Conservation (phyloP, 2,113 vertebrate genomes). For the Rafetus swinhoei region DNA sequence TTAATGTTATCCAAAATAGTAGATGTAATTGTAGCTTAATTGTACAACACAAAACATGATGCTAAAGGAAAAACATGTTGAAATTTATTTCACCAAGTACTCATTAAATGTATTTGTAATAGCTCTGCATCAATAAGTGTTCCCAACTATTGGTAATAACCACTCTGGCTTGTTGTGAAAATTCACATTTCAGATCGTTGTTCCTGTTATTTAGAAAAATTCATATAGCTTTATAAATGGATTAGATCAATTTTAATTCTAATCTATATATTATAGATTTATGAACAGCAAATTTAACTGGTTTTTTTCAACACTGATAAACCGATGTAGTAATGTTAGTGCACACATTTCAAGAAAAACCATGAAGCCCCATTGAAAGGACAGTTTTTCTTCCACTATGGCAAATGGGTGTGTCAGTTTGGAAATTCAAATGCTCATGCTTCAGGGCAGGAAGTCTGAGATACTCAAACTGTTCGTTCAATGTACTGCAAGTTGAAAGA, state of each 20-base stretch:
- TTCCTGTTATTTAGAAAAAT: constrained; percentile 76
- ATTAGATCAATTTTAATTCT: constrained; percentile 80
- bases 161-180: constrained; percentile 76
- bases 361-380: constrained; percentile 59
- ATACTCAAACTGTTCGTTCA: constrained; percentile 15
- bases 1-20: constrained; percentile 86
- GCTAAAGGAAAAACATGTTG: constrained; percentile 73
- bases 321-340: constrained; percentile 66
- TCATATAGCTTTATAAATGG: constrained; percentile 79
- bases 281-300: constrained; percentile 78
- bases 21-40: constrained; percentile 82
- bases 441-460: constrained; percentile 6
- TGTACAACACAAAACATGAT: constrained; percentile 85
- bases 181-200: constrained; percentile 73
- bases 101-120: constrained; percentile 71
- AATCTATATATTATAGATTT: constrained; percentile 74
- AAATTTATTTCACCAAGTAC: constrained; percentile 72
- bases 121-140: constrained; percentile 74
- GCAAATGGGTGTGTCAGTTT: constrained; percentile 51
- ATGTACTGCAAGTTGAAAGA: constrained; percentile 52
- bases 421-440: constrained; percentile 31
- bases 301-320: constrained; percentile 72
- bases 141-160: constrained; percentile 72
- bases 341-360: constrained; percentile 65
- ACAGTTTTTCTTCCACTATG: constrained; percentile 66